phyloP scores from a whole-genome alignment of 2,888 invertebrate genomes.

The Eurytoma adleriae region DNA sequence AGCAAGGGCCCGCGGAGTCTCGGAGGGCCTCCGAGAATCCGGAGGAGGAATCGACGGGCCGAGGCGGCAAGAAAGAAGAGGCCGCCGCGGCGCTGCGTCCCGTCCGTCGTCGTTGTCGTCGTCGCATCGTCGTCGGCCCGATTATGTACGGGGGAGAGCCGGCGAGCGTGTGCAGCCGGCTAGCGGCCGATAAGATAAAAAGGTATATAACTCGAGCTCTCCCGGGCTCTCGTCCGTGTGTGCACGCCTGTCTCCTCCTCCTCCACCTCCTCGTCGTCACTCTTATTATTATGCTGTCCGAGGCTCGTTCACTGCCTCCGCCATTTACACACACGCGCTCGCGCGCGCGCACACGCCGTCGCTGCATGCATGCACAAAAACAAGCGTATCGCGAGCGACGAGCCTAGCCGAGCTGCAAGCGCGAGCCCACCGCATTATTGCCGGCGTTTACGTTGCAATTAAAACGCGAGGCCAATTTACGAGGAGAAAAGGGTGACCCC shows the following conservation, averaged over 20 bases:
- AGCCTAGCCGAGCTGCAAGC: not conserved
- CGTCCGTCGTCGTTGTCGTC: slow-evolving; percentile 21
- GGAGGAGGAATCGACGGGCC: slow-evolving; percentile 37
- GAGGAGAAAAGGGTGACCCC: not conserved
- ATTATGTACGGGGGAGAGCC: slow-evolving; percentile 1
- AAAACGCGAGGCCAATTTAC: slow-evolving; percentile 31
- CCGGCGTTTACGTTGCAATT: slow-evolving; percentile 54
- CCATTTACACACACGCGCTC: not conserved
- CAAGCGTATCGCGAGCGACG: slow-evolving; percentile 6
- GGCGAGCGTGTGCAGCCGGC: slow-evolving; percentile 10
- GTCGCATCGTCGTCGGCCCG: slow-evolving; percentile 14
- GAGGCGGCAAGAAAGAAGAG: slow-evolving; percentile 14
- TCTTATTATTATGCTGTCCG: slow-evolving; percentile 54
- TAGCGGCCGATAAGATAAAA: slow-evolving; percentile 56
- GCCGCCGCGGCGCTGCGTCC: slow-evolving; percentile 48
- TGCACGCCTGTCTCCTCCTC: slow-evolving; percentile 10
- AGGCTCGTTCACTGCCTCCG: slow-evolving; percentile 42
- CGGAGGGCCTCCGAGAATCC: slow-evolving; percentile 44
- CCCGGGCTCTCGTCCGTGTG: not conserved
- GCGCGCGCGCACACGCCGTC: slow-evolving; percentile 3
- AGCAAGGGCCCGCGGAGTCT: slow-evolving; percentile 22
- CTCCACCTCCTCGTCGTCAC: slow-evolving; percentile 30
- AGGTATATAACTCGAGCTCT: slow-evolving; percentile 39
- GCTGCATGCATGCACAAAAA: slow-evolving; percentile 38
- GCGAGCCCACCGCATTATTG: slow-evolving; percentile 29